Conservation (phyloP, 2,797 vertebrate species). For the Okamejei kenojei region DNA sequence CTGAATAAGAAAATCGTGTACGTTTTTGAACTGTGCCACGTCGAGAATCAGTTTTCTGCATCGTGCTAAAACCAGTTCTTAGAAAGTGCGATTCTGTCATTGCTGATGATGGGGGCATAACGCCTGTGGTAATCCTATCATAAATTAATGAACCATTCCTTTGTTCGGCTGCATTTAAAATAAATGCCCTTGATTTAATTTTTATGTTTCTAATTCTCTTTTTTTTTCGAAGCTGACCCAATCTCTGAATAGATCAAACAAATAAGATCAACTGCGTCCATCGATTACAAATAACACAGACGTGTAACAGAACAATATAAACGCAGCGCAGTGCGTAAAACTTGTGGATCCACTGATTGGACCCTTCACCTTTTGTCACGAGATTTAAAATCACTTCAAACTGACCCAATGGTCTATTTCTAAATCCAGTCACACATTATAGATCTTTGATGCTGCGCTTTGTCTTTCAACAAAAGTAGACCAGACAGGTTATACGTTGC, state of each 20-base stretch:
- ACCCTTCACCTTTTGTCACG: conserved; percentile 21
- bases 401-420: neutral
- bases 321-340: neutral
- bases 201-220: too few species aligned
- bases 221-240: neutral
- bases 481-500: too few species aligned
- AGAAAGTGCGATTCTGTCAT: neutral
- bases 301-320: neutral
- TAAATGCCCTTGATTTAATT: neutral
- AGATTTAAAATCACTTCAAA: conserved; percentile 15
- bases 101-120: neutral
- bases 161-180: neutral
- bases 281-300: neutral
- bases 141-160: neutral
- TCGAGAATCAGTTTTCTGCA: neutral
- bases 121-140: neutral
- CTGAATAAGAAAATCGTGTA: too few species aligned
- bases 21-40: neutral
- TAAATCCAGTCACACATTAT: neutral
- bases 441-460: neutral
- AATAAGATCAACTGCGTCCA: neutral
- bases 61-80: too few species aligned
- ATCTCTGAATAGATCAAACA: too few species aligned
- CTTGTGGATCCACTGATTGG: neutral
- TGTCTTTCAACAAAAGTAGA: neutral